These are phyloP conservation scores for Pseudochirops corinnae DNA, from an alignment of 2,797 vertebrate species.

Conservation along the genomic window DNA sequence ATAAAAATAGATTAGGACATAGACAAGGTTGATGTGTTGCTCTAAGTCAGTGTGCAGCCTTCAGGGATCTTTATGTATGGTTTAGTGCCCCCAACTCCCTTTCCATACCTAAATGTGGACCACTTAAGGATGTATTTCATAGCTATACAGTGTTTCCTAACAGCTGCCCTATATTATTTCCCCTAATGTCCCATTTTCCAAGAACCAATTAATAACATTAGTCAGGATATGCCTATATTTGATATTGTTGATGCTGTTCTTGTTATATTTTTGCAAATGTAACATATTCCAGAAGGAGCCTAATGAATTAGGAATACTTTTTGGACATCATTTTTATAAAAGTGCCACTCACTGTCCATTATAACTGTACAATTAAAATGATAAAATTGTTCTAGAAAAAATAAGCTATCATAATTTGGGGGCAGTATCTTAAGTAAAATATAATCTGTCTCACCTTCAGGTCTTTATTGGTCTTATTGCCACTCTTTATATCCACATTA, in stretches of 20 bases:
- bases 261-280: neutral
- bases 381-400: neutral
- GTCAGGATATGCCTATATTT: neutral
- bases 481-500: constrained; percentile 52
- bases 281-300: neutral
- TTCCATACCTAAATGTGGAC: neutral
- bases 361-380: neutral
- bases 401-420: neutral
- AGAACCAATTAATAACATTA: neutral
- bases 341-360: neutral
- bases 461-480: constrained; percentile 38
- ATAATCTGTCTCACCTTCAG: constrained; percentile 22
- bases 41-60: neutral
- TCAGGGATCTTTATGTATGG: neutral
- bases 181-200: neutral
- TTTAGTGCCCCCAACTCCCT: neutral
- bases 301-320: neutral
- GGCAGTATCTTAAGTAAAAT: constrained; percentile 15
- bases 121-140: neutral
- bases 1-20: neutral
- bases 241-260: constrained; percentile 38
- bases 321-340: neutral
- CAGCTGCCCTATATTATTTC: neutral
- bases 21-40: neutral
- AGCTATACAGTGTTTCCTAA: neutral